Percentiles rank a stretch among this genome's conserved stretches.
These are phyloP conservation scores for Capricornis sumatraensis DNA, from an alignment of 2,113 vertebrate species.

Conservation along the genomic window DNA sequence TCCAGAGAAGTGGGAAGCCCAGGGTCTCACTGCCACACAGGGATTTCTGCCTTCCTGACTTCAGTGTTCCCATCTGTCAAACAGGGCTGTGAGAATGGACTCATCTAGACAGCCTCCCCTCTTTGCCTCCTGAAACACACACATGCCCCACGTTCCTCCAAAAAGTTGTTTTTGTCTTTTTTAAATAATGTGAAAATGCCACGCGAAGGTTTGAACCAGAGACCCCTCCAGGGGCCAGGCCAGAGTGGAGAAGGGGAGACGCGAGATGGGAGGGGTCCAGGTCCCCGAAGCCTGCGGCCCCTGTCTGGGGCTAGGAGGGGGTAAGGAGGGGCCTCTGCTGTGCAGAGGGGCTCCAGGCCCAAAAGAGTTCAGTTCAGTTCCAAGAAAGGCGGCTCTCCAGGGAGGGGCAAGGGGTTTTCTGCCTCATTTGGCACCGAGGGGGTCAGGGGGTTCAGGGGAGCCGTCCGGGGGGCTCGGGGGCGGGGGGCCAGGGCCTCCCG, in stretches of 20 bases:
- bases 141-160: constrained; percentile 57
- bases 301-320: neutral
- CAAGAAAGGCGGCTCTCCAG: constrained; percentile 30
- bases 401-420: constrained; percentile 22
- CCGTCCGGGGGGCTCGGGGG: constrained; percentile 27
- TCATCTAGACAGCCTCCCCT: neutral
- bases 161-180: constrained; percentile 77
- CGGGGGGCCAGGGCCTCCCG: constrained; percentile 47
- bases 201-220: constrained; percentile 65
- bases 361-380: constrained; percentile 67
- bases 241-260: neutral
- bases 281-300: constrained; percentile 53
- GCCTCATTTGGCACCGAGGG: constrained; percentile 71
- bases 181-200: constrained; percentile 79
- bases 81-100: neutral
- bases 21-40: accelerated
- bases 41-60: neutral
- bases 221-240: constrained; percentile 57
- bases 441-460: constrained; percentile 33
- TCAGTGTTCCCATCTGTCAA: neutral
- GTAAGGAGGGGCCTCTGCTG: constrained; percentile 42
- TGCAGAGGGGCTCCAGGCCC: constrained; percentile 66
- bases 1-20: accelerated
- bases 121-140: constrained; percentile 20
- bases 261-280: constrained; percentile 16